Percentiles rank a stretch among this genome's conserved stretches.
Evolutionary conservation across 30 jellyfish, hydroid and myxozoan genomes (phyloP).

Genomic region (Aurelia coerulea): DNA sequence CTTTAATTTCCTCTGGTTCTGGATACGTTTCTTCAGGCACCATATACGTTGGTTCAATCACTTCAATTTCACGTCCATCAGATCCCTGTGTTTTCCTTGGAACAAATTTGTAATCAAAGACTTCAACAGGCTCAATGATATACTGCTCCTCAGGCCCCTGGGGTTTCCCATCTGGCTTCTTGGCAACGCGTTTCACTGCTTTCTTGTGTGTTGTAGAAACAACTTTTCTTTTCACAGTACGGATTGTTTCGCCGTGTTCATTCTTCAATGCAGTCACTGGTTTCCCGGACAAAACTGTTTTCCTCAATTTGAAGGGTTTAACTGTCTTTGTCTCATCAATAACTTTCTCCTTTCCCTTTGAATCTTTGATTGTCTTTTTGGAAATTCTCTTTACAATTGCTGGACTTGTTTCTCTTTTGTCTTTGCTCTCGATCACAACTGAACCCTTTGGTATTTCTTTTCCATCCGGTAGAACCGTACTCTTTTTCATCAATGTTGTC

Average conservation of each 20-base stretch:
- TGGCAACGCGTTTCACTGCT: conserved; percentile 38
- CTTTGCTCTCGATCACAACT: conserved; percentile 10
- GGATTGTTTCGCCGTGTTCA: conserved; percentile 55
- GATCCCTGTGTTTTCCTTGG: conserved; percentile 25
- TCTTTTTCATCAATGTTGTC: conserved; percentile 35
- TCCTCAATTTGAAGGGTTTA: conserved; percentile 28
- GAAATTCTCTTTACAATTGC: conserved; percentile 12
- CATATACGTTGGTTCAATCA: conserved; percentile 26
- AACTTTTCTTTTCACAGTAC: conserved; percentile 39
- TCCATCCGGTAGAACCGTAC: conserved; percentile 68
- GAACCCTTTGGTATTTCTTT: conserved; percentile 53
- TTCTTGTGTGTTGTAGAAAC: neutral
- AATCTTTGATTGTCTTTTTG: conserved; percentile 7
- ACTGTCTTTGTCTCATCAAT: conserved; percentile 5
- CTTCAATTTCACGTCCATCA: conserved; percentile 37
- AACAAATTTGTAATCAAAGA: conserved; percentile 39
- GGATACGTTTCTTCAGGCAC: conserved; percentile 34
- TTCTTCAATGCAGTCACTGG: conserved; percentile 29
- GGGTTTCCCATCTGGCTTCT: conserved; percentile 55
- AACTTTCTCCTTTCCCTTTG: neutral
- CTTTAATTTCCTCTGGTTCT: conserved; percentile 73
- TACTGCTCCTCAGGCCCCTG: conserved; percentile 76
- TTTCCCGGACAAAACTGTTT: conserved; percentile 2
- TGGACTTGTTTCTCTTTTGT: conserved; percentile 10
- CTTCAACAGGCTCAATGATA: conserved; percentile 84